Base-by-base conservation (phyloP, 1,140 invertebrate genomes). In the Achatina immaculata region DNA sequence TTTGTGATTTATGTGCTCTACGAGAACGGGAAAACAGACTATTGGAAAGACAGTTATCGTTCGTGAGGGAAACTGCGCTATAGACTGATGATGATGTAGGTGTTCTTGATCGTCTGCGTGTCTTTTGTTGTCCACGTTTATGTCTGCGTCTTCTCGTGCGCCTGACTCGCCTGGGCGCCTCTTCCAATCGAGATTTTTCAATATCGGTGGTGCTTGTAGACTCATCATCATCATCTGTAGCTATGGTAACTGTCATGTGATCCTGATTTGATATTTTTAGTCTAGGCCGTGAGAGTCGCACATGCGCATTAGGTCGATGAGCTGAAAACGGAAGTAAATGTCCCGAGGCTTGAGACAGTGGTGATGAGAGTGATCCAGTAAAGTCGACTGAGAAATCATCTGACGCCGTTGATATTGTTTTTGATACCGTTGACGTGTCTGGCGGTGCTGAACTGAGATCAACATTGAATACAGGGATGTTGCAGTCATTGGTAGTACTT, bases 221-320 rank as follows among this genome's bases (percentile, higher is more conserved):
- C 36, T 45, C 34, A 38, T 83, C 82, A n/a, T 75, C 77, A 38
- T 83, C 82, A 36, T 80, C 78, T 28, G 75, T 81, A 0, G 72
- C 82, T 1, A 83, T 83, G 1, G 79, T 79, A 43, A 81, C 51
- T 16, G 74, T 83, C 80, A 81, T 83, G 55, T 79, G 79, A 19
- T 80, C 34, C 28, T 81, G 31, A 48, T 83, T 76, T 0, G 82
- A 65, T 31, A 83, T 79, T 48, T 79, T 81, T 24, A 83, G 42
- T 62, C 69, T 81, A 24, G 82, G 79, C 11, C 80, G 51, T 4
- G 75, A 73, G 9, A 83, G 76, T 24, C 82, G 66, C 28, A 78
- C 28, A 28, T 48, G 28, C 9, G 38, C 48, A 21, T 48, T 73
- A 51, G 34, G 58, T 62, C 24, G 34, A 66, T 43, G 78, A 51